Conservation (phyloP, 2,113 vertebrate genomes). For the Zapornia atra region DNA sequence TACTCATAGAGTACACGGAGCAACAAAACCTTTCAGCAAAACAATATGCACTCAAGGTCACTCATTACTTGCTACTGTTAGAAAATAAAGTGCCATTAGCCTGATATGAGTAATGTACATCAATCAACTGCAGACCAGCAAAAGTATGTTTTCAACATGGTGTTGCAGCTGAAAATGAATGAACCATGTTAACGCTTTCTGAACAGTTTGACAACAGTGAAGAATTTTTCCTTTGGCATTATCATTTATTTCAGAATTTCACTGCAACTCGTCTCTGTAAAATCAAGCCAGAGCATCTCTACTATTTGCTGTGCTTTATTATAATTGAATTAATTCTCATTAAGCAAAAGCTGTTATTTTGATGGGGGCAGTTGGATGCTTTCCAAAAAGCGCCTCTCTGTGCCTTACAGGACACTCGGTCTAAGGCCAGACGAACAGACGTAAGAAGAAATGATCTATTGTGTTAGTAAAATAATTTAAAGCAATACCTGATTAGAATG, state of each 20-base stretch:
- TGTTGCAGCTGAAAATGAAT: conserved; percentile 75
- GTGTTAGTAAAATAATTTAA: background rate
- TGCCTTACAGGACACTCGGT: background rate
- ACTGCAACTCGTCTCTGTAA: conserved; percentile 39
- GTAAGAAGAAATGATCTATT: background rate
- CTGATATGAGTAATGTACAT: conserved; percentile 81
- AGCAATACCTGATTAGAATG: background rate
- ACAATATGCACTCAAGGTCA: conserved; percentile 86
- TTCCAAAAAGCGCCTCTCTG: background rate
- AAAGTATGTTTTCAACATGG: conserved; percentile 74
- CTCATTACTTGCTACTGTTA: conserved; percentile 84
- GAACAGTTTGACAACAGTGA: conserved; percentile 70
- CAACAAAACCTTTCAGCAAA: conserved; percentile 80
- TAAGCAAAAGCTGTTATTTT: background rate
- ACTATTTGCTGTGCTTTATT: background rate
- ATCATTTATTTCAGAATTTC: conserved; percentile 64
- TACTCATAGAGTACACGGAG: conserved; percentile 74
- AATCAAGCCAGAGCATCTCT: background rate
- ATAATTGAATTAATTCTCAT: background rate
- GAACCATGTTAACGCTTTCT: conserved; percentile 71
- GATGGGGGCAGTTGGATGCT: background rate
- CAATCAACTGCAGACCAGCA: conserved; percentile 77
- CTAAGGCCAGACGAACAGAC: background rate
- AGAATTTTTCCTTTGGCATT: conserved; percentile 66
- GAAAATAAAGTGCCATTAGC: conserved; percentile 85